Evolutionary conservation across 35 echinoderm and acorn worm genomes (phyloP).

Genomic region (Lytechinus variegatus): DNA sequence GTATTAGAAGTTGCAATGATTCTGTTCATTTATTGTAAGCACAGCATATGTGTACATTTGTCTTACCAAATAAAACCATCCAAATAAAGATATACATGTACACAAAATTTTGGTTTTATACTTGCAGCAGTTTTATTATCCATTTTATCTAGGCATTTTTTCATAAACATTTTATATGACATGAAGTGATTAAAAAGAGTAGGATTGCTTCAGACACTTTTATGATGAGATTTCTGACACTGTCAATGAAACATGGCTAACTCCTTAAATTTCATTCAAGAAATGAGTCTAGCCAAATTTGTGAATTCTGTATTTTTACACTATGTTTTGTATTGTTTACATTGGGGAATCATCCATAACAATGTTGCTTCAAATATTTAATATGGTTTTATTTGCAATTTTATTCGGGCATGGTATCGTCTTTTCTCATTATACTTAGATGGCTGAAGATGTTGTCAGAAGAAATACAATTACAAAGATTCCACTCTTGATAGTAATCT

Average conservation of each 20-base stretch:
- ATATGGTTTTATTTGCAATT: too few species aligned
- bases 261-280: neutral
- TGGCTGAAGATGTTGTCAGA: too few species aligned
- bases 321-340: neutral
- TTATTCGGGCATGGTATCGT: too few species aligned
- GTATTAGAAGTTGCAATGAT: neutral
- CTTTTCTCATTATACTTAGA: too few species aligned
- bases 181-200: neutral
- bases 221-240: neutral
- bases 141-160: neutral
- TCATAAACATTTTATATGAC: neutral
- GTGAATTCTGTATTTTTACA: neutral
- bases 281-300: neutral
- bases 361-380: too few species aligned
- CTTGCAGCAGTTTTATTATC: slow-evolving; percentile 1
- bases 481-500: too few species aligned
- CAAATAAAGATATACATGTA: neutral
- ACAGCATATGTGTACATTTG: neutral
- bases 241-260: neutral
- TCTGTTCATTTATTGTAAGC: neutral
- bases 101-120: neutral
- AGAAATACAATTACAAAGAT: too few species aligned
- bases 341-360: neutral
- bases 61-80: neutral
- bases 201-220: neutral